These are phyloP conservation scores for Atta cephalotes DNA, from an alignment of 1,140 invertebrate species.

Conservation along the genomic window DNA sequence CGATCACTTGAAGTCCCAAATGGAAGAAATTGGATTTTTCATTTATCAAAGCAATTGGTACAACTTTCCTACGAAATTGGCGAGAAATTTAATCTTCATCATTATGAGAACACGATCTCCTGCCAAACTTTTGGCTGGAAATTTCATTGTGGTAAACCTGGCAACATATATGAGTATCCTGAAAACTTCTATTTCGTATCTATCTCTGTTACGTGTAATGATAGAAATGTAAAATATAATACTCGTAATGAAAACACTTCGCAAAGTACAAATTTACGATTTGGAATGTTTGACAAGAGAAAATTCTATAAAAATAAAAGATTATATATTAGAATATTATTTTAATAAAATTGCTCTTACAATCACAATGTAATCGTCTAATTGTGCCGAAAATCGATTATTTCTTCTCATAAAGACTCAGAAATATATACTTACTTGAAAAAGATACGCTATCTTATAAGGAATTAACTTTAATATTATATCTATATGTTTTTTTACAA, in stretches of 20 bases:
- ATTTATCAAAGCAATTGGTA: constrained; percentile 61
- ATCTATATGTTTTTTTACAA: neutral
- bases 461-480: neutral
- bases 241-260: neutral
- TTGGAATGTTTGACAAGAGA: neutral
- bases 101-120: constrained; percentile 50
- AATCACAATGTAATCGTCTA: neutral
- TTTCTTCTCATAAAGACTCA: neutral
- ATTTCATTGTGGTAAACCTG: constrained; percentile 56
- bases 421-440: neutral
- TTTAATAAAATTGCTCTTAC: constrained; percentile 40
- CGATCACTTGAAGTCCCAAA: constrained; percentile 62
- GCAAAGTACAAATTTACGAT: neutral
- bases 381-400: neutral
- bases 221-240: constrained; percentile 36
- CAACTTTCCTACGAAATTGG: constrained; percentile 13
- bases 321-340: neutral
- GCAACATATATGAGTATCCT: constrained; percentile 67
- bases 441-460: neutral
- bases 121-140: constrained; percentile 42
- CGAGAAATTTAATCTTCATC: constrained; percentile 43
- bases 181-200: constrained; percentile 68
- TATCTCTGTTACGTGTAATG: constrained; percentile 68
- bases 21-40: constrained; percentile 51
- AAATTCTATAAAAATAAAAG: constrained; percentile 8